phyloP scores from a whole-genome alignment of 1,140 invertebrate genomes.

The Drosophila arizonae region DNA sequence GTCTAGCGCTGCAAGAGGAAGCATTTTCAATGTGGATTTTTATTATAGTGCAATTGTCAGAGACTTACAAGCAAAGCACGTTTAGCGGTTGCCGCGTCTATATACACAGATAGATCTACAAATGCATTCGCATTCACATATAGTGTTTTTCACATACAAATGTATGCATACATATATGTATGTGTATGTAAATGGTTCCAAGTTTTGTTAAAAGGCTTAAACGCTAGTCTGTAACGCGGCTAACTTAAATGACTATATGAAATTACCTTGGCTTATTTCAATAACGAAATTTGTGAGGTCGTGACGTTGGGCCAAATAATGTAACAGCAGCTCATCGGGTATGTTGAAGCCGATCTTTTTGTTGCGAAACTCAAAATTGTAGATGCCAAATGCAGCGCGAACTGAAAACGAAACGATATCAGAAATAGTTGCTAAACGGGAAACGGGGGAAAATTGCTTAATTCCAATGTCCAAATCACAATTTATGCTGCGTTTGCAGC shows the following conservation, averaged over 20 bases:
- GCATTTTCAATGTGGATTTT: conserved; percentile 78
- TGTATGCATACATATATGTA: conserved; percentile 23
- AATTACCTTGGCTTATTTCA: conserved; percentile 82
- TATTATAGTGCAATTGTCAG: conserved; percentile 72
- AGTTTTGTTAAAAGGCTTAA: conserved; percentile 51
- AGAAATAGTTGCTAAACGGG: conserved; percentile 9
- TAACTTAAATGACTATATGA: conserved; percentile 36
- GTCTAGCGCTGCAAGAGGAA: conserved; percentile 73
- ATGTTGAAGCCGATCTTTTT: conserved; percentile 82
- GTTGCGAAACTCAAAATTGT: conserved; percentile 80
- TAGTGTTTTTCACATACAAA: conserved; percentile 18
- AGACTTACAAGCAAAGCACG: conserved; percentile 80
- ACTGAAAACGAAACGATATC: conserved; percentile 49
- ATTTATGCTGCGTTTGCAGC: conserved; percentile 25
- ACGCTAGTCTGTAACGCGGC: conserved; percentile 63
- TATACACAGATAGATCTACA: conserved; percentile 55
- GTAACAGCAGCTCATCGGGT: conserved; percentile 75
- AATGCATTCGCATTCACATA: conserved; percentile 34
- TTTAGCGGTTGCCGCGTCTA: conserved; percentile 65
- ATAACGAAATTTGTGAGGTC: conserved; percentile 82
- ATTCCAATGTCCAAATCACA: conserved; percentile 36
- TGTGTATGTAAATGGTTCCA: conserved; percentile 24
- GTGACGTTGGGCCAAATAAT: conserved; percentile 77
- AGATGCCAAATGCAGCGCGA: conserved; percentile 77
- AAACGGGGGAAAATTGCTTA: conserved; percentile 14